Conservation (phyloP, 2,797 vertebrate species). For the Spinibarbus caldwelli region DNA sequence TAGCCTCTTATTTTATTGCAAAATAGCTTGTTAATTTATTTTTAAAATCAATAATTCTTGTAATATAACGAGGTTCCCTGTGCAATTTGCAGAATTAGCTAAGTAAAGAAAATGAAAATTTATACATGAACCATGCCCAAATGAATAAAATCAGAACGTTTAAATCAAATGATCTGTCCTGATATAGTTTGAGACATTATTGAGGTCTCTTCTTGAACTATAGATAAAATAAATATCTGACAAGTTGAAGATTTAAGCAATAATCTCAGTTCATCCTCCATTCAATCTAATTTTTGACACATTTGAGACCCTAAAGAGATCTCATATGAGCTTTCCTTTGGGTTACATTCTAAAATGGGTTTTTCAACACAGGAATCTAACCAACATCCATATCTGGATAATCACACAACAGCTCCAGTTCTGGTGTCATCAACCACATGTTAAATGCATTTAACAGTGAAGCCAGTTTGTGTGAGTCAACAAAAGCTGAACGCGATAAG, state of each 20-base stretch:
- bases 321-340: not conserved
- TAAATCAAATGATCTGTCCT: not conserved
- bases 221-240: not conserved
- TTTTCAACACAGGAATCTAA: slow-evolving; percentile 26
- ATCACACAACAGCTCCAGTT: slow-evolving; percentile 27
- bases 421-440: slow-evolving; percentile 26
- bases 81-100: not conserved
- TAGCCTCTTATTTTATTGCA: no score
- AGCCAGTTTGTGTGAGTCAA: slow-evolving; percentile 45
- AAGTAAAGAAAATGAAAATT: not conserved
- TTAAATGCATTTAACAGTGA: slow-evolving; percentile 47
- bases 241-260: not conserved
- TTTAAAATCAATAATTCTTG: no score
- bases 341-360: not conserved
- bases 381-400: slow-evolving; percentile 34
- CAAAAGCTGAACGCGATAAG: slow-evolving; percentile 56
- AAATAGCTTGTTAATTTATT: no score
- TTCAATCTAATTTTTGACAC: not conserved
- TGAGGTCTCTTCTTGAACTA: not conserved
- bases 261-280: not conserved
- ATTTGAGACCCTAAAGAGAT: not conserved
- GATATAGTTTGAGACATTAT: not conserved
- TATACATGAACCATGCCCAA: not conserved
- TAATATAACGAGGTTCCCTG: no score
- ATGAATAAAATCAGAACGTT: not conserved